Percentiles rank a stretch among this genome's conserved stretches.
phyloP scores from a whole-genome alignment of 2,113 vertebrate species.

The Forbesichthys papilliferus region DNA sequence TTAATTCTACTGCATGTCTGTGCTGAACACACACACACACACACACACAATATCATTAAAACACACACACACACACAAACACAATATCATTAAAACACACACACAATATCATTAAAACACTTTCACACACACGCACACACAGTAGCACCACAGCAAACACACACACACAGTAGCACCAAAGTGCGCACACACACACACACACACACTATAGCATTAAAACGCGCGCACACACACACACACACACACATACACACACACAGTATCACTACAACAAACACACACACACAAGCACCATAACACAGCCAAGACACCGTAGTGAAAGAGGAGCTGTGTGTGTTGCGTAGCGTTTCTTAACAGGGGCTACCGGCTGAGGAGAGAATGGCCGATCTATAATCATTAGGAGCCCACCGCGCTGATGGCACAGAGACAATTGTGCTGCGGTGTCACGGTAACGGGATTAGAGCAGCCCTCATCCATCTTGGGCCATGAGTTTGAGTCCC shows the following conservation, averaged over 20 bases:
- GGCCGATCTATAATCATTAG: constrained; percentile 78
- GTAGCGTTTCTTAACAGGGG: constrained; percentile 54
- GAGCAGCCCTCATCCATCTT: constrained; percentile 72
- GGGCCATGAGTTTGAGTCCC: constrained; percentile 47
- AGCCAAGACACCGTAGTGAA: no score
- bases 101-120: no score
- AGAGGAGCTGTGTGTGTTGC: background rate
- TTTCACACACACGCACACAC: no score
- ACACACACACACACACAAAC: no score
- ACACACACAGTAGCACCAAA: background rate
- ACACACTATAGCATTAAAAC: no score
- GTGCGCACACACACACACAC: constrained; percentile 4
- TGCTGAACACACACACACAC: constrained; percentile 14
- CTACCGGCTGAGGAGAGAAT: constrained; percentile 48
- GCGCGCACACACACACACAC: no score
- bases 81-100: no score
- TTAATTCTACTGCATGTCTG: constrained; percentile 65
- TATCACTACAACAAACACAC: background rate
- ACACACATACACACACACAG: background rate
- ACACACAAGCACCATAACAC: no score
- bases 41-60: constrained; percentile 1
- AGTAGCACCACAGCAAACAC: no score
- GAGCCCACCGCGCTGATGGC: constrained; percentile 57
- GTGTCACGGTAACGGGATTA: constrained; percentile 78
- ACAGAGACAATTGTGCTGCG: constrained; percentile 53